Conservation (phyloP, 2,888 invertebrate species). For the Acanthoscelides obtectus region DNA sequence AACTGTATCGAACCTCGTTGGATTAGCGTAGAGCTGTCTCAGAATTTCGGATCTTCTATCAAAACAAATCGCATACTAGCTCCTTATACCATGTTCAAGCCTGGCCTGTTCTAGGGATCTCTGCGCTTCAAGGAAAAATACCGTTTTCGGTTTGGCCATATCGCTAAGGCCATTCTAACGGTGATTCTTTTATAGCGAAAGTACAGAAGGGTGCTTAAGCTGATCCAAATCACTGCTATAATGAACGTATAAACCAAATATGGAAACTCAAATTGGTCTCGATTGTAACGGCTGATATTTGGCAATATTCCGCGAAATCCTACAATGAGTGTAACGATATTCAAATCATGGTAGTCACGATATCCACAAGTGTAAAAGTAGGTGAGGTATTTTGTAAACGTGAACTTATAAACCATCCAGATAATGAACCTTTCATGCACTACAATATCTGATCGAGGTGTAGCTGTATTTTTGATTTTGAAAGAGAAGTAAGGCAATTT, state of each 20-base stretch:
- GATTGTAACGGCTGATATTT: background rate
- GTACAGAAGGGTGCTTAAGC: background rate
- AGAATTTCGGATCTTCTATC: no score
- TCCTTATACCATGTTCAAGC: no score
- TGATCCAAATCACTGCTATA: background rate
- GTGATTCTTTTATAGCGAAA: background rate
- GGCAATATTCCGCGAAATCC: background rate
- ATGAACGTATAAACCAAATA: background rate
- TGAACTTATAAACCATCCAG: background rate
- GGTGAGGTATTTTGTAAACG: background rate
- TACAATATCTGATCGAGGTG: background rate
- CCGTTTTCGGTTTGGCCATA: background rate
- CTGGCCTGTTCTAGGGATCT: background rate
- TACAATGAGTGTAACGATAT: background rate
- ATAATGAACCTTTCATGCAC: background rate
- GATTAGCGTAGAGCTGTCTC: no score
- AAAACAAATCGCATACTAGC: no score
- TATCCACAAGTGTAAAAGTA: background rate
- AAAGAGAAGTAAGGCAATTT: no score
- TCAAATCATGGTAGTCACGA: background rate
- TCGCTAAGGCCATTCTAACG: background rate
- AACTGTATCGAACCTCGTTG: no score
- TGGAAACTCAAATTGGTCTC: background rate
- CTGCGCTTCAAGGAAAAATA: background rate
- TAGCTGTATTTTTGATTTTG: no score